Conservation (phyloP, 2,888 invertebrate genomes). For the Meloe dianella region DNA sequence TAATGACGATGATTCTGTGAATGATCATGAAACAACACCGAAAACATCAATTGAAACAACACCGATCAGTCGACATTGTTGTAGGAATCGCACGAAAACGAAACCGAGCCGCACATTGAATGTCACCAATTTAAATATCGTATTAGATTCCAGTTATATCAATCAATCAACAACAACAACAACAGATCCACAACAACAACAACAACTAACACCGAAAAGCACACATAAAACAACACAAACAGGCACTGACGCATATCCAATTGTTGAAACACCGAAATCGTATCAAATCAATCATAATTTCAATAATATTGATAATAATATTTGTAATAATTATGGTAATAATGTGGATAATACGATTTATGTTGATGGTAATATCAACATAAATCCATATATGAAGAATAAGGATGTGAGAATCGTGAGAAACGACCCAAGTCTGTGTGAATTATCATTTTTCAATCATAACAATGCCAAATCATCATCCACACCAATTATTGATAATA, state of each 20-base stretch:
- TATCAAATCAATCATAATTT: background rate
- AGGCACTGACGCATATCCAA: background rate
- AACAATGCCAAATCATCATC: constrained; percentile 45
- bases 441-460: constrained; percentile 49
- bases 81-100: background rate
- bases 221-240: constrained; percentile 29
- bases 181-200: background rate
- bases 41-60: background rate
- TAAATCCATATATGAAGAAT: constrained; percentile 35
- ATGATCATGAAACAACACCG: background rate
- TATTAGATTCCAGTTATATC: constrained; percentile 41
- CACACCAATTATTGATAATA: constrained; percentile 44
- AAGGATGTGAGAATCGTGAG: constrained; percentile 27
- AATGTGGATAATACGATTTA: background rate
- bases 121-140: constrained; percentile 44
- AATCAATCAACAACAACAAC: constrained; percentile 17
- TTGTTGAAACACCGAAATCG: constrained; percentile 34
- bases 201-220: constrained; percentile 9
- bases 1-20: background rate
- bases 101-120: constrained; percentile 30
- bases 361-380: constrained; percentile 18
- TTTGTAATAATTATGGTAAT: background rate
- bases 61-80: background rate
- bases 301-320: background rate
- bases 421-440: constrained; percentile 41